phyloP scores from a whole-genome alignment of 2,797 vertebrate genomes.

The Garrulus glandarius region DNA sequence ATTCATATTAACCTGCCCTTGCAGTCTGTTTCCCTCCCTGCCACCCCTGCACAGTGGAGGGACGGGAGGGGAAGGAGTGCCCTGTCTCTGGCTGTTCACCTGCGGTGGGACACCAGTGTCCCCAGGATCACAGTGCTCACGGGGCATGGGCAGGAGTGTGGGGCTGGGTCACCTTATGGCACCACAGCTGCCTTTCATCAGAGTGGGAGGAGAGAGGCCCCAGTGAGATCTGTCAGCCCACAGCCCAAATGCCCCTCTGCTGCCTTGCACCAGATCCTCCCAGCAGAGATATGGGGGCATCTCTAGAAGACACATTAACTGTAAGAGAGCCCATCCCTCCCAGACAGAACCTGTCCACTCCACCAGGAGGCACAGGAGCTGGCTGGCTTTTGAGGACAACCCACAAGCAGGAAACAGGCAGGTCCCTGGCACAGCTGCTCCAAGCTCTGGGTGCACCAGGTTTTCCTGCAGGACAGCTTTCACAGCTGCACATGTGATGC shows the following conservation, averaged over 20 bases:
- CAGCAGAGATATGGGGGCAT: not conserved
- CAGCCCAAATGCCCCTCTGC: not conserved
- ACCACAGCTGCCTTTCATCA: not conserved
- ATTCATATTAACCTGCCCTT: not conserved
- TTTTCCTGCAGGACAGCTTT: not conserved
- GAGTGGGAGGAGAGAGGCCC: not conserved
- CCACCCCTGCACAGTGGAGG: not conserved
- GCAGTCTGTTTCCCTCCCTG: not conserved
- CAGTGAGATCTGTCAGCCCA: not conserved
- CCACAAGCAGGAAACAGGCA: not conserved
- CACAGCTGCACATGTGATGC: not conserved
- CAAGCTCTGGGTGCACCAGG: not conserved
- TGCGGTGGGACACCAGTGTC: not conserved
- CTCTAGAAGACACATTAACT: not conserved
- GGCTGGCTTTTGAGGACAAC: not conserved
- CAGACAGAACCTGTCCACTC: not conserved
- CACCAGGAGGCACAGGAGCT: not conserved
- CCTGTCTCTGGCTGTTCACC: not conserved
- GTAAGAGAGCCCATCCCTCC: not conserved
- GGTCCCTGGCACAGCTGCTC: not conserved
- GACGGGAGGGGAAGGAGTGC: not conserved
- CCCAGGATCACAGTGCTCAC: rapidly evolving
- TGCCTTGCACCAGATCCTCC: not conserved
- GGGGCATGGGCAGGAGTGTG: not conserved
- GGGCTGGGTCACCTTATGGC: not conserved